Percentiles rank a stretch among this genome's conserved stretches.
These are phyloP conservation scores for Aphidoletes aphidimyza DNA, from an alignment of 2,888 invertebrate species.

Conservation along the genomic window DNA sequence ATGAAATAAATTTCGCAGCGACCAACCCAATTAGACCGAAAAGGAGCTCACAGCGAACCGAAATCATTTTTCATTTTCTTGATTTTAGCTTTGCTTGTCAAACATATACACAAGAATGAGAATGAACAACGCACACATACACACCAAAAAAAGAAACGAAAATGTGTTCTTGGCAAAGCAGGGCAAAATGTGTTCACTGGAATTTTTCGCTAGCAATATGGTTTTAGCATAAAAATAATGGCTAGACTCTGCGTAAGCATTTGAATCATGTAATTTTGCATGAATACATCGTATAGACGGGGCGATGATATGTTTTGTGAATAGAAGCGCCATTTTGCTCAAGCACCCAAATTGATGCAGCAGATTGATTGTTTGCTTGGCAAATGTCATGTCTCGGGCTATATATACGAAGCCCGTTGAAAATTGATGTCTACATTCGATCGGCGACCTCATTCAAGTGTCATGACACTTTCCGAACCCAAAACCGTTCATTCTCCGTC, in stretches of 20 bases:
- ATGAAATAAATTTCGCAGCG: conserved; percentile 11
- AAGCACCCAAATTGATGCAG: background rate
- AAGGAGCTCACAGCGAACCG: background rate
- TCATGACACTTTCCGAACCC: conserved; percentile 34
- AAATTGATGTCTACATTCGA: conserved; percentile 30
- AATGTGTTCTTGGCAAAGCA: background rate
- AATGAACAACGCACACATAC: too few species aligned
- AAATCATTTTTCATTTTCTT: conserved; percentile 16
- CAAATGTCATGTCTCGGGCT: background rate
- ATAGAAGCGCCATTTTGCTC: background rate
- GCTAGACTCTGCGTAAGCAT: conserved; percentile 35
- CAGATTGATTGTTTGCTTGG: background rate
- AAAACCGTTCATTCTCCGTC: too few species aligned
- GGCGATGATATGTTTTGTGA: background rate
- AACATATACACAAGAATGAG: background rate
- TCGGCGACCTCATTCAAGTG: background rate
- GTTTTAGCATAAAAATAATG: background rate
- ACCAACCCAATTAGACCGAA: conserved; percentile 7
- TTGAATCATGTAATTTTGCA: conserved; percentile 10
- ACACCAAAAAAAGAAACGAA: too few species aligned
- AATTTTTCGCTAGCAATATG: background rate
- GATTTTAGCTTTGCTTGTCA: background rate
- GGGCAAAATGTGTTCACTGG: background rate
- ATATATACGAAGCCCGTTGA: background rate
- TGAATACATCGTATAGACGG: background rate